Evolutionary conservation across 2,888 invertebrate genomes (phyloP).

Genomic region (Synergus umbraculus): DNA sequence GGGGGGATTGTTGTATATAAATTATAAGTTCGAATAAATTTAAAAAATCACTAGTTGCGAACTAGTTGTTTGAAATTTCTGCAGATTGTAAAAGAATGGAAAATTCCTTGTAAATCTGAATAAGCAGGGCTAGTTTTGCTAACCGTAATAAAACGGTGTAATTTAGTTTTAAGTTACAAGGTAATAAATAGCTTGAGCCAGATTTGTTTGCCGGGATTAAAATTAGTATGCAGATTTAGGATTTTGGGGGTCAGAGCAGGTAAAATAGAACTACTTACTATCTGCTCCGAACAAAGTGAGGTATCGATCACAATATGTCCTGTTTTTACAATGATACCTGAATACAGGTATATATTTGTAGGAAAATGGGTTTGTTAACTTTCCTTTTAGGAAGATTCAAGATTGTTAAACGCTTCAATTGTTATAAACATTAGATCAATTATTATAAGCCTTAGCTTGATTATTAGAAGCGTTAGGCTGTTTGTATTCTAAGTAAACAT

Average conservation of each 20-base stretch:
- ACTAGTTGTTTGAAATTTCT: neutral
- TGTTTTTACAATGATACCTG: neutral
- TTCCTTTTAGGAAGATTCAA: neutral
- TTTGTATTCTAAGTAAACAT: too few species aligned
- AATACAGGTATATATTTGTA: too few species aligned
- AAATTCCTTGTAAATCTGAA: neutral
- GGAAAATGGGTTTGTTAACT: neutral
- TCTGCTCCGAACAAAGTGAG: neutral
- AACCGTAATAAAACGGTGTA: slow-evolving; percentile 13
- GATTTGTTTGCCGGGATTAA: neutral
- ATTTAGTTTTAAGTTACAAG: neutral
- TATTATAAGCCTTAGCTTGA: too few species aligned
- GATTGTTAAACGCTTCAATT: neutral
- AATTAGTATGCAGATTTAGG: neutral
- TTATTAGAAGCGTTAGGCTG: too few species aligned
- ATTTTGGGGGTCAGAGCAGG: neutral
- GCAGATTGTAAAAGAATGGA: neutral
- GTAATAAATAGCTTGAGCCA: neutral
- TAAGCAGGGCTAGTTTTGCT: neutral
- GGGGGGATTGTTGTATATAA: neutral
- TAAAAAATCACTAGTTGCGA: too few species aligned
- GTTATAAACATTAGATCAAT: neutral
- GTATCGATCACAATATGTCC: neutral
- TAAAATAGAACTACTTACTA: neutral
- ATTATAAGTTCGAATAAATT: too few species aligned